Percentiles rank a stretch among this genome's conserved stretches.
Evolutionary conservation across 2,888 invertebrate species (phyloP).

Genomic region (Mythimna ferrago): DNA sequence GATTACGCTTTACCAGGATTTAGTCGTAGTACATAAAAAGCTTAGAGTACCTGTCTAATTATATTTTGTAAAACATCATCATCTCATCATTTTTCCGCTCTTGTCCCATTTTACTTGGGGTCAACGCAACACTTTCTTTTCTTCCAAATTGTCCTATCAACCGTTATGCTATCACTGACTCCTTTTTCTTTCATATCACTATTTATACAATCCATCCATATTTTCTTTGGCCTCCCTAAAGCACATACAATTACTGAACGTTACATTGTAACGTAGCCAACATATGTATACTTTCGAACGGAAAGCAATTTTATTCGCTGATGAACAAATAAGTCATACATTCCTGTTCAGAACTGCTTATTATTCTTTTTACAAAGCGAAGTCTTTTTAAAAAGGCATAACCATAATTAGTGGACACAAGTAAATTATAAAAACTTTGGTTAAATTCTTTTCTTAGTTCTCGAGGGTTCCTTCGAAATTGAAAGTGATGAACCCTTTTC

Average conservation of each 20-base stretch:
- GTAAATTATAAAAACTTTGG: conserved; percentile 53
- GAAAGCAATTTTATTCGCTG: conserved; percentile 38
- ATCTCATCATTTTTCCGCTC: too few relatives aligned
- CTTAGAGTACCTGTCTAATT: too few relatives aligned
- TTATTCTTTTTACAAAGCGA: conserved; percentile 49
- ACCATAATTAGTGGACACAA: conserved; percentile 67
- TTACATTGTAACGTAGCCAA: conserved; percentile 20
- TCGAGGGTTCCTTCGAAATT: conserved; percentile 33
- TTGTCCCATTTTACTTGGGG: too few relatives aligned
- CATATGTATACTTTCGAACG: conserved; percentile 16
- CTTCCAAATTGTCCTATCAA: too few relatives aligned
- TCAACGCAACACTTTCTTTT: too few relatives aligned
- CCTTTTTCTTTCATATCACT: too few relatives aligned
- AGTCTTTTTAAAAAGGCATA: conserved; percentile 51
- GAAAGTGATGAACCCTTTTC: background rate
- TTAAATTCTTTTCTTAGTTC: background rate
- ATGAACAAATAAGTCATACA: conserved; percentile 52
- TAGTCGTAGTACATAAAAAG: too few relatives aligned
- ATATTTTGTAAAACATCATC: too few relatives aligned
- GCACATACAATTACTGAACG: background rate
- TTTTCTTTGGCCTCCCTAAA: too few relatives aligned
- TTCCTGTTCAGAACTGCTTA: conserved; percentile 50
- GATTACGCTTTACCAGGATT: too few relatives aligned
- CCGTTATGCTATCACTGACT: too few relatives aligned
- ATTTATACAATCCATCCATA: too few relatives aligned